phyloP scores from a whole-genome alignment of 2,888 invertebrate genomes.

The Biston stratarius region DNA sequence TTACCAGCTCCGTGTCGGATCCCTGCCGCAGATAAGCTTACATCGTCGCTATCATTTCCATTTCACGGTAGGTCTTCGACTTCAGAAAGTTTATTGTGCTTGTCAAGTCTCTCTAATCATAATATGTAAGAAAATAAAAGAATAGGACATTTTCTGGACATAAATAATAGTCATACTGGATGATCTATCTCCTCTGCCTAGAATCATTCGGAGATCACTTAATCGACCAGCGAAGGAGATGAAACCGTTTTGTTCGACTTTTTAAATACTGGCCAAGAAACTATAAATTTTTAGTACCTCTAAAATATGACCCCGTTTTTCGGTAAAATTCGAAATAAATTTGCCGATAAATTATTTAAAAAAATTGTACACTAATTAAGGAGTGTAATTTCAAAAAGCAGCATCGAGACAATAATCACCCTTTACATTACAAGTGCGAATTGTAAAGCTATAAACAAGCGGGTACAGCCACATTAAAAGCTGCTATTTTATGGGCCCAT shows the following conservation, averaged over 20 bases:
- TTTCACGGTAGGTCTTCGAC: background rate
- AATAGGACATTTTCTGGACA: too few species aligned
- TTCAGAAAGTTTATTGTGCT: slow-evolving; percentile 11
- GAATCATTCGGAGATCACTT: too few species aligned
- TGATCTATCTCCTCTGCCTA: too few species aligned
- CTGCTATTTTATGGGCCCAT: slow-evolving; percentile 29
- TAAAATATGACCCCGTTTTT: too few species aligned
- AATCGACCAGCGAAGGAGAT: too few species aligned
- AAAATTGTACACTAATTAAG: too few species aligned
- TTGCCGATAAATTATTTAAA: too few species aligned
- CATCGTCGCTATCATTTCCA: slow-evolving; percentile 10
- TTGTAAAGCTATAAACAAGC: slow-evolving; percentile 30
- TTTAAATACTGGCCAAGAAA: too few species aligned
- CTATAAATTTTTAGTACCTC: too few species aligned
- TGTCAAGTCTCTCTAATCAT: background rate
- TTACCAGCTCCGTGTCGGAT: slow-evolving; percentile 11
- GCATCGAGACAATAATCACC: slow-evolving; percentile 18
- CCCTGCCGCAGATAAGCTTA: slow-evolving; percentile 8
- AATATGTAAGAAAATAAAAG: background rate
- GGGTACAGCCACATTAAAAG: slow-evolving; percentile 27
- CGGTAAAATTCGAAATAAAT: too few species aligned
- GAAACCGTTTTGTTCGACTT: too few species aligned
- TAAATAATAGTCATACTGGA: too few species aligned
- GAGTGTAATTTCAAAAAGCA: background rate
- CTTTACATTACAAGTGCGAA: slow-evolving; percentile 26